These are phyloP conservation scores for Arctocebus calabarensis DNA, from an alignment of 2,797 vertebrate species.

Conservation along the genomic window DNA sequence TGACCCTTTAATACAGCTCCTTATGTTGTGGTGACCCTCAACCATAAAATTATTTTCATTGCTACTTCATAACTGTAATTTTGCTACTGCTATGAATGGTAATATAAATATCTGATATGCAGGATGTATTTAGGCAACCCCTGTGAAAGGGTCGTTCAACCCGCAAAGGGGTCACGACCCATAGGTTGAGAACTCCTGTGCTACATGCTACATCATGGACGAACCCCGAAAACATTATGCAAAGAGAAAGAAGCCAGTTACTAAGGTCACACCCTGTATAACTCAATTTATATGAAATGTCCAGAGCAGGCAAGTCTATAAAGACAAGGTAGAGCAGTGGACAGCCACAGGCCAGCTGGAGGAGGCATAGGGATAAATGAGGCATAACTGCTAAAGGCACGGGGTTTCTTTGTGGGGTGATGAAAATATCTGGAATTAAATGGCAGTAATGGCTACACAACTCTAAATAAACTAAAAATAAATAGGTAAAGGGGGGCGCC, in stretches of 20 bases:
- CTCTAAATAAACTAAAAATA: neutral
- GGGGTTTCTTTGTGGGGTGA: neutral
- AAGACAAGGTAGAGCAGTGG: neutral
- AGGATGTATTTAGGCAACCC: no score
- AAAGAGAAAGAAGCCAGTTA: conserved; percentile 29
- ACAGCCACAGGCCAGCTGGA: neutral
- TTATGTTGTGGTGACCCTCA: no score
- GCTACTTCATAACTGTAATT: no score
- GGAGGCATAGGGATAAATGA: neutral
- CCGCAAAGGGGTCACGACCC: no score
- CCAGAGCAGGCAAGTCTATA: neutral
- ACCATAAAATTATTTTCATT: no score
- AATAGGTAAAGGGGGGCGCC: neutral
- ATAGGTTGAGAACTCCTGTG: neutral
- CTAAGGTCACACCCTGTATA: neutral
- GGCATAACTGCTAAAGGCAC: neutral
- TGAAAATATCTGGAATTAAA: conserved; percentile 26
- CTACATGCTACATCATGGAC: neutral
- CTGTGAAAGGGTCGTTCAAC: no score
- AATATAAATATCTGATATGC: no score
- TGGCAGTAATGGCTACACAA: neutral
- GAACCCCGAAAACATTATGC: conserved; percentile 17
- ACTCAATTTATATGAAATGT: conserved; percentile 36
- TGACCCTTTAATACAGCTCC: no score
- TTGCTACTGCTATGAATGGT: no score